Conservation (phyloP, 2,797 vertebrate species). For the Loriculus beryllinus region DNA sequence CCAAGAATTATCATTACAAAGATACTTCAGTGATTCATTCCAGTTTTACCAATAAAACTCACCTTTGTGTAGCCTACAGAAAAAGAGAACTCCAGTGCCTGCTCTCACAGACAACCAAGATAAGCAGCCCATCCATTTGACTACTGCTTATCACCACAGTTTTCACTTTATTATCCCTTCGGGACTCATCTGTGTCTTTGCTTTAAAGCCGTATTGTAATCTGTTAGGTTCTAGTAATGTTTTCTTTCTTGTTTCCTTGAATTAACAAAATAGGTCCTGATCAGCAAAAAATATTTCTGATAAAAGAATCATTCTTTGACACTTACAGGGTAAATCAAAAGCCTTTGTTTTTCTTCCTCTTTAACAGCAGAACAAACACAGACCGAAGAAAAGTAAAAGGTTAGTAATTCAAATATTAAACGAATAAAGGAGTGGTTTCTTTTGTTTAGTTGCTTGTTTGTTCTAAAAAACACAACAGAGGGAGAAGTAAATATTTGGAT, state of each 20-base stretch:
- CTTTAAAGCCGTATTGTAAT: not conserved
- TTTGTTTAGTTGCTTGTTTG: not conserved
- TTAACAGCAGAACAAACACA: not conserved
- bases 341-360: not conserved
- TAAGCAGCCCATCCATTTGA: not conserved
- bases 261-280: not conserved
- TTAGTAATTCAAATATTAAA: not conserved
- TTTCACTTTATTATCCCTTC: not conserved
- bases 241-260: not conserved
- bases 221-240: not conserved
- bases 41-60: not conserved
- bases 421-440: accelerated
- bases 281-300: not conserved
- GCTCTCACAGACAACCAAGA: not conserved
- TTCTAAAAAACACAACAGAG: not conserved
- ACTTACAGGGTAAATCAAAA: not conserved
- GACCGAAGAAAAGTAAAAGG: not conserved
- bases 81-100: not conserved
- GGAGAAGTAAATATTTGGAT: not conserved
- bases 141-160: not conserved
- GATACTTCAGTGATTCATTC: not conserved
- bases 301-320: not conserved
- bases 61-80: not conserved
- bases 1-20: not conserved
- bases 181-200: not conserved